Evolutionary conservation across 2,797 vertebrate genomes (phyloP).

Genomic region (Cryptoblepharus egeriae): DNA sequence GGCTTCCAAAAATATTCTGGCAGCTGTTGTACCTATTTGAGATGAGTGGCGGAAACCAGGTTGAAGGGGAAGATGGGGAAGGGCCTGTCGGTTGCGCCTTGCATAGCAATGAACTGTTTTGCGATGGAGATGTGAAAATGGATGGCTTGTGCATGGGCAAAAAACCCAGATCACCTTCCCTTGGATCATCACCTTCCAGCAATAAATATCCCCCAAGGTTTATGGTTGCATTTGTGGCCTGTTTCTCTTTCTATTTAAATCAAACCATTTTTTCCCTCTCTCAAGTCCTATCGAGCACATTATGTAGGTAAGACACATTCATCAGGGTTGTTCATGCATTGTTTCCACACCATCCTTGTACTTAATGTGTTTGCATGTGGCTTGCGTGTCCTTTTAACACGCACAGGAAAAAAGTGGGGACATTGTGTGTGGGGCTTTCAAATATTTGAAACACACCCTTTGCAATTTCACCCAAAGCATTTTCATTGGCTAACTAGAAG

Average conservation of each 20-base stretch:
- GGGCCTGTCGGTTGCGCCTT: background rate
- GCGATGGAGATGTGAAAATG: constrained; percentile 37
- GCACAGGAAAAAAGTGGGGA: no score
- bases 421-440: no score
- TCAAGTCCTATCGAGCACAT: background rate
- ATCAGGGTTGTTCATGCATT: background rate
- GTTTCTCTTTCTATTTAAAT: background rate
- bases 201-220: constrained; percentile 31
- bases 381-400: no score
- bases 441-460: no score
- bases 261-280: background rate
- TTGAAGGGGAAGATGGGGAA: constrained; percentile 14
- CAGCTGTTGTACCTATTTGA: constrained; percentile 47
- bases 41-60: constrained; percentile 10
- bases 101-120: constrained; percentile 5
- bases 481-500: no score
- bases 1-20: constrained; percentile 21
- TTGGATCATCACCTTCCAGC: background rate
- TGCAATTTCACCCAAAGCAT: no score
- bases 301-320: background rate
- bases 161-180: constrained; percentile 20
- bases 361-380: no score
- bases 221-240: constrained; percentile 6
- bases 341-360: background rate
- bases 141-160: constrained; percentile 32